A percentile compares a stretch with the other conserved stretches of the same genome.
Evolutionary conservation across 2,113 vertebrate genomes (phyloP).

Genomic region (Chlorodrepanis virens): DNA sequence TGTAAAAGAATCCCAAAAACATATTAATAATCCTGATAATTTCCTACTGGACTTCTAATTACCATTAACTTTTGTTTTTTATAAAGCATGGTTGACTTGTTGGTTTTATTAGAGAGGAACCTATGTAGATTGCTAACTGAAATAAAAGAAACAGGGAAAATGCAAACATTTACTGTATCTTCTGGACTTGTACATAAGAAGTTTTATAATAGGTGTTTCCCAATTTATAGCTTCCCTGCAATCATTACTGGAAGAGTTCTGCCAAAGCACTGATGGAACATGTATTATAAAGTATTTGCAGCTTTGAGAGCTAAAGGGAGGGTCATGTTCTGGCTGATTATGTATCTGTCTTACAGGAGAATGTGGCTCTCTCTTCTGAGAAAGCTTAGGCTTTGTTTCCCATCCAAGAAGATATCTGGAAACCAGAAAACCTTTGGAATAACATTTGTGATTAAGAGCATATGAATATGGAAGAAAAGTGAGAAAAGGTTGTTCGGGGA

Average conservation of each 20-base stretch:
- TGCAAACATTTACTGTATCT: background rate
- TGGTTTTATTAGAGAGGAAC: background rate
- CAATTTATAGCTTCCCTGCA: slow-evolving; percentile 21
- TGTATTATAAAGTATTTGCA: slow-evolving; percentile 34
- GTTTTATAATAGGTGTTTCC: slow-evolving; percentile 33
- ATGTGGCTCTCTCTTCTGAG: background rate
- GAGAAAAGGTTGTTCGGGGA: background rate
- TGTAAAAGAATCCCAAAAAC: background rate
- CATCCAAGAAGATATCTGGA: background rate
- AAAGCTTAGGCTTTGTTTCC: background rate
- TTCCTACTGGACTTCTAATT: background rate
- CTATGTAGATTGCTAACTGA: background rate
- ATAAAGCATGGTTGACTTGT: background rate
- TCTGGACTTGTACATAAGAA: slow-evolving; percentile 6
- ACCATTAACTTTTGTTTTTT: background rate
- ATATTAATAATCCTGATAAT: background rate
- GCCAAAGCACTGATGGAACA: slow-evolving; percentile 26
- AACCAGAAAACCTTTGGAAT: background rate
- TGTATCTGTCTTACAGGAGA: background rate
- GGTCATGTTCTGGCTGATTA: background rate
- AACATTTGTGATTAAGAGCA: background rate
- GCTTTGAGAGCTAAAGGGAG: slow-evolving; percentile 17
- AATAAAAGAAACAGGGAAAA: slow-evolving; percentile 38
- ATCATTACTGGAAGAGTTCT: slow-evolving; percentile 13
- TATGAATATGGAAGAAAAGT: background rate